Evolutionary conservation across 2,888 invertebrate genomes (phyloP), one percentile per base, ranked within the genome.

Genomic region (Apamea crenata): DNA sequence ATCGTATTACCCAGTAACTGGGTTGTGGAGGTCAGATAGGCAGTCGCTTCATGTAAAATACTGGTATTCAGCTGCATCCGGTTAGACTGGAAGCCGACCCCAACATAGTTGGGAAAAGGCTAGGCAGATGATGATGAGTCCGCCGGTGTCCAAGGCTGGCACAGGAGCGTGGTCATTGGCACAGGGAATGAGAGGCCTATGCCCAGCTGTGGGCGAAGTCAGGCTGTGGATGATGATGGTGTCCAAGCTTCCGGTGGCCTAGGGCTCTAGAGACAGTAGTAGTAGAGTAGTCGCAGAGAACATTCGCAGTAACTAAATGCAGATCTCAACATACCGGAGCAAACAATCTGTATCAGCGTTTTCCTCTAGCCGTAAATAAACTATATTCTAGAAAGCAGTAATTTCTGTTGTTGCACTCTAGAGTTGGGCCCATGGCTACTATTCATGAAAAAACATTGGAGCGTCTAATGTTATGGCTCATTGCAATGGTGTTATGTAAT

Each of bases 401-500:
- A 36, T n/a, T 74, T 36, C 16, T 8, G 12, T 32, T 32, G 29
- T 44, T 44, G 66, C 3, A 36, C 21, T 18, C 12, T 69, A 8
- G 14, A 32, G 18, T 14, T 14, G n/a, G 25, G 32, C 18, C n/a
- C 14, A 14, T 44, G 29, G 29, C 21, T 14, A 61, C 63, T 16
- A 40, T 61, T 21, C 56, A 59, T 61, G 8, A 44, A 44, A 21
- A 40, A 7, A n/a, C 29, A 29, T 40, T 61, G 8, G 8, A 29
- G 40, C 5, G 14, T 59, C 65, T 65, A 65, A 59, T 16, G 4
- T n/a, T 21, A 29, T 72, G 40, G n/a, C 6, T 12, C 21, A 59
- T n/a, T n/a, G 18, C 47, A 40, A 44, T 44, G 53, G 16, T 47
- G 29, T 59, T 50, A 29, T 78, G 47, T 78, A 50, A 78, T 78